These are phyloP conservation scores for Anguilla megastoma DNA, from an alignment of 2,797 vertebrate genomes.

Conservation along the genomic window DNA sequence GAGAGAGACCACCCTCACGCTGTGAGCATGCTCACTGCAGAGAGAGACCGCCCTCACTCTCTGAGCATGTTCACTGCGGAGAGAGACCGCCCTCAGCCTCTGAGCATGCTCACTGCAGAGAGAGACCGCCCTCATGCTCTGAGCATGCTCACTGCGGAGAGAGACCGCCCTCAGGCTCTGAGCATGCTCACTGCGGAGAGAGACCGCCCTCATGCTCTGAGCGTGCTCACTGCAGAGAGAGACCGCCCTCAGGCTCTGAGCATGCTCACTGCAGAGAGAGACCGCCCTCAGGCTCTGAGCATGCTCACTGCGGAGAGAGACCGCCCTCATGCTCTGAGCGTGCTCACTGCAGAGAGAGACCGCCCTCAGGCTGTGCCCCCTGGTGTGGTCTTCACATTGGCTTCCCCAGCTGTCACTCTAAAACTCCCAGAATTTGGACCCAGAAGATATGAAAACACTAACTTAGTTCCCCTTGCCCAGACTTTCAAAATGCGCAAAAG, in stretches of 20 bases:
- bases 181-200: background rate
- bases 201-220: background rate
- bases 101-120: background rate
- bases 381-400: background rate
- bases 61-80: slow-evolving; percentile 46
- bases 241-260: too few species aligned
- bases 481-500: background rate
- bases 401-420: background rate
- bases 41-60: slow-evolving; percentile 71
- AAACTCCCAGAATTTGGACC: background rate
- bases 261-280: too few species aligned
- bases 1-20: background rate
- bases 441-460: background rate
- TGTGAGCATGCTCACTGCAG: too few species aligned
- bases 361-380: background rate
- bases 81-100: background rate
- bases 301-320: too few species aligned
- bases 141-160: background rate
- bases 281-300: too few species aligned
- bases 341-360: too few species aligned
- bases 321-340: too few species aligned
- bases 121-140: background rate
- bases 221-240: too few species aligned
- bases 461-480: background rate
- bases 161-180: background rate